A percentile compares a stretch with the other conserved stretches of the same genome.
Conservation (phyloP, 2,888 invertebrate species). For the Phorcus lineatus region DNA sequence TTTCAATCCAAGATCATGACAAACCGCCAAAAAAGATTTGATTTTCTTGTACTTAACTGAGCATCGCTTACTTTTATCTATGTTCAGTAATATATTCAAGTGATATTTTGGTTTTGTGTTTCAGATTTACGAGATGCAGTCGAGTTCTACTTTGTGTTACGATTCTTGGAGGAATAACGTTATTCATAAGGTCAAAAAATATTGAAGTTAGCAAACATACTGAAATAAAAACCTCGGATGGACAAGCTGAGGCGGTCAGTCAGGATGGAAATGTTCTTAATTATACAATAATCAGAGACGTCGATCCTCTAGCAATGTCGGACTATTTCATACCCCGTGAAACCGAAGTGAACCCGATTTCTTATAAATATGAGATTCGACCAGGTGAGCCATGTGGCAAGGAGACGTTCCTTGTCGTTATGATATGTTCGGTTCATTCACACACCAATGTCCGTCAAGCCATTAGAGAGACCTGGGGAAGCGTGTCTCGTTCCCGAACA, state of each 20-base stretch:
- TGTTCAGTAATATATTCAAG: too few relatives aligned
- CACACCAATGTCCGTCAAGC: conserved; percentile 24
- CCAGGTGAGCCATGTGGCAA: not conserved
- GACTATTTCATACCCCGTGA: not conserved
- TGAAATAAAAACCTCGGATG: not conserved
- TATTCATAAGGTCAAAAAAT: not conserved
- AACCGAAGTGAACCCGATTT: not conserved
- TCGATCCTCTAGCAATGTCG: not conserved
- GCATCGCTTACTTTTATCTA: too few relatives aligned
- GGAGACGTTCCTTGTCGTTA: conserved; percentile 14
- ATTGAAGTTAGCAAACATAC: not conserved
- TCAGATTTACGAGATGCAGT: not conserved
- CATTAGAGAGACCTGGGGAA: conserved; percentile 31
- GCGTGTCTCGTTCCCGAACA: not conserved
- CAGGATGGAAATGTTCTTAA: not conserved
- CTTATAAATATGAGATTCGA: not conserved
- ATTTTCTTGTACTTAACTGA: too few relatives aligned
- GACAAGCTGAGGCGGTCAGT: not conserved
- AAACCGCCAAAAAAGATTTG: too few relatives aligned
- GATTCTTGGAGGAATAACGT: not conserved
- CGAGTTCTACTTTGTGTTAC: not conserved
- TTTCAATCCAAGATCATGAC: too few relatives aligned
- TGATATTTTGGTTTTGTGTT: not conserved
- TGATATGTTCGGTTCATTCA: conserved; percentile 9
- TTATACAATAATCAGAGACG: not conserved